A percentile compares a stretch with the other conserved stretches of the same genome.
Evolutionary conservation across 2,888 invertebrate genomes (phyloP).

Genomic region (Andrena bucephala): DNA sequence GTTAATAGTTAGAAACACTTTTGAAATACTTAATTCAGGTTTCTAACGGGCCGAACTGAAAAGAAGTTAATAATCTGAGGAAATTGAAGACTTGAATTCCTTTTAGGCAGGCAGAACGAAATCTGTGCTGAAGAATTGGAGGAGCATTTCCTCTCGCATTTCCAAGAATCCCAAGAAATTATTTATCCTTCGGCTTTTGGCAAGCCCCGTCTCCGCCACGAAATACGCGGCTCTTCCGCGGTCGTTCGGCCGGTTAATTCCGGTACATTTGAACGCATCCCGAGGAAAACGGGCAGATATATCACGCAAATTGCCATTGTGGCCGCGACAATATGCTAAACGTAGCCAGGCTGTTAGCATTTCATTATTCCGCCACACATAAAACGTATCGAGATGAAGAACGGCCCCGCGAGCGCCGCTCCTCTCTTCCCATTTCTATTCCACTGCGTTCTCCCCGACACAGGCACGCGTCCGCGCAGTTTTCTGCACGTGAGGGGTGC

Average conservation of each 20-base stretch:
- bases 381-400: slow-evolving; percentile 44
- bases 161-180: background rate
- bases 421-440: slow-evolving; percentile 38
- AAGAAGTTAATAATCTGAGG: too few species aligned
- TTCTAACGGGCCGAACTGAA: too few species aligned
- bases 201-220: slow-evolving; percentile 6
- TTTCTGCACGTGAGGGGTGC: slow-evolving; percentile 23
- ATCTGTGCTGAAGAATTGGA: background rate
- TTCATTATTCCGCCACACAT: slow-evolving; percentile 76
- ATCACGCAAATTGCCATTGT: slow-evolving; percentile 84
- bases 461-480: slow-evolving; percentile 26
- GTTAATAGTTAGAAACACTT: too few species aligned
- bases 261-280: slow-evolving; percentile 83
- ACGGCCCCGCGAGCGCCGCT: slow-evolving; percentile 20
- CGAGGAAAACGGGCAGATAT: slow-evolving; percentile 78
- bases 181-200: slow-evolving; percentile 40
- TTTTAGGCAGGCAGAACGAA: background rate
- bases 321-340: slow-evolving; percentile 84
- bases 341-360: slow-evolving; percentile 78
- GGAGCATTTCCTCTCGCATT: background rate
- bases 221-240: slow-evolving; percentile 37
- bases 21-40: too few species aligned
- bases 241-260: slow-evolving; percentile 79
- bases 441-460: slow-evolving; percentile 32
- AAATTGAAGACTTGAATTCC: too few species aligned